Evolutionary conservation across 2,113 vertebrate species (phyloP), one percentile per base, ranked within the genome.

Genomic region (Onychorhynchus coronatus): DNA sequence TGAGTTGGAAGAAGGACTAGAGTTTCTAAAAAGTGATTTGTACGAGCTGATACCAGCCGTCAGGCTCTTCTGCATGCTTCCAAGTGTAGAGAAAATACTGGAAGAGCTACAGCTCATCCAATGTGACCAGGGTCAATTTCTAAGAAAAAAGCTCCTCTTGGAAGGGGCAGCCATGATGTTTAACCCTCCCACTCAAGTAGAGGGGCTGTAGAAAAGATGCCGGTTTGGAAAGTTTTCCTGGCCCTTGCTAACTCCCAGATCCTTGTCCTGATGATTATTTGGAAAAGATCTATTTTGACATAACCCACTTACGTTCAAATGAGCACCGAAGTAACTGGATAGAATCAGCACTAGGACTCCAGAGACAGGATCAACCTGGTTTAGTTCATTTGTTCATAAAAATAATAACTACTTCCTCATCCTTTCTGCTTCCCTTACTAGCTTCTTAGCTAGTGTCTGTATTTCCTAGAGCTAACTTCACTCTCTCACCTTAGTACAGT

Each of bases 201-300:
- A 65, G 12, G 3, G 4, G 3, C 13, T 0, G 0, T 19, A 42
- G 67, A 11, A 55, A 79, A 88, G 33, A 44, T n/a, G 6, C 7
- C 4, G 28, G 0, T 42, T 63, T 81, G 42, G 23, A 83, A 85
- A 81, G 5, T 5, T 84, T 87, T 61, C 55, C 37, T 50, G 59
- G 11, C 9, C 8, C 6, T 70, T 46, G 9, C 3, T 89, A 59
- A 33, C 2, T 74, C 20, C 14, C 28, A 81, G 50, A 86, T 74
- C 8, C 5, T 65, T 58, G 7, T 39, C 61, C 9, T 17, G 23
- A 49, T 2, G 5, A 46, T 53, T 86, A 49, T 66, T 58, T 80
- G 28, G n/a, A 53, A 80, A 62, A 74, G 8, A 5, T 20, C 17
- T 47, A 2, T 53, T 83, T 83, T 66, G 19, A 4, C 55, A 42